phyloP scores from a whole-genome alignment of 2,797 vertebrate species.

The Oceanodroma leucorhoa region DNA sequence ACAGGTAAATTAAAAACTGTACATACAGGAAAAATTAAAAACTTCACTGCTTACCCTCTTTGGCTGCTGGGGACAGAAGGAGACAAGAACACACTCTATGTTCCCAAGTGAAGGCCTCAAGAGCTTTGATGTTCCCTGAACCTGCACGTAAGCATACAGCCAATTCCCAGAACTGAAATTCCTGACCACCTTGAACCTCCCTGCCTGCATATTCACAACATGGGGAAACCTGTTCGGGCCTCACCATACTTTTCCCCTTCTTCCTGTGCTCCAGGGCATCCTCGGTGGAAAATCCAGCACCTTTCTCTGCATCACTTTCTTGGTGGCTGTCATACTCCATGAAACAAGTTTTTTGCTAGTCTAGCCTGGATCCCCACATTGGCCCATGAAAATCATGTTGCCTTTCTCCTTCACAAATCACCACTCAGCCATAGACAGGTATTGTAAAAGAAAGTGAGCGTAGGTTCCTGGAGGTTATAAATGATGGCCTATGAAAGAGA shows the following conservation, averaged over 20 bases:
- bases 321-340: not conserved
- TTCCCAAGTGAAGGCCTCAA: not conserved
- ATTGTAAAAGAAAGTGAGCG: not conserved
- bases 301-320: not conserved
- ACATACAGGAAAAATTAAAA: not conserved
- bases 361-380: not conserved
- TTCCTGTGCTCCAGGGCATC: not conserved
- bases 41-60: not conserved
- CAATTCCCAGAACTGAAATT: not conserved
- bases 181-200: not conserved
- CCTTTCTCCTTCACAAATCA: constrained; percentile 32
- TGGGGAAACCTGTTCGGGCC: not conserved
- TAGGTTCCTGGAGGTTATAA: constrained; percentile 27
- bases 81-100: not conserved
- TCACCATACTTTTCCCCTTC: not conserved
- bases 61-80: not conserved
- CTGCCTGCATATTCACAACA: not conserved
- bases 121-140: not conserved
- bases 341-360: not conserved
- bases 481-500: constrained; percentile 25
- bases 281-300: not conserved
- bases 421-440: not conserved
- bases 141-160: not conserved
- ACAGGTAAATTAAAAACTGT: not conserved
- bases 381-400: not conserved